Evolutionary conservation across 2,797 vertebrate genomes (phyloP).

Genomic region (Thaleichthys pacificus): DNA sequence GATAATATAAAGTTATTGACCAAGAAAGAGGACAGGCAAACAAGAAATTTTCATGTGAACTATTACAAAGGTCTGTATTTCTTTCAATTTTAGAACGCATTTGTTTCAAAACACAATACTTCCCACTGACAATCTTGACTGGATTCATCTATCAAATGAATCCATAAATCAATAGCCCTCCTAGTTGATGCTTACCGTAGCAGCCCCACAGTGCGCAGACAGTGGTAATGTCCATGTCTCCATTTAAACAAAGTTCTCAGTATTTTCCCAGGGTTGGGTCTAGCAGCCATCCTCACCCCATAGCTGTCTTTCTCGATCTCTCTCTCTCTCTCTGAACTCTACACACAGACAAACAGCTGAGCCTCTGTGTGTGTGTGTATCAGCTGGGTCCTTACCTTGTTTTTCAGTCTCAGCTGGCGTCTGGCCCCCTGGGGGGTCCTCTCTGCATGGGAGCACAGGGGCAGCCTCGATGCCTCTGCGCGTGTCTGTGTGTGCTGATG

Average conservation of each 20-base stretch:
- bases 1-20: slow-evolving; percentile 62
- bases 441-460: slow-evolving; percentile 75
- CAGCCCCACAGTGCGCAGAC: slow-evolving; percentile 42
- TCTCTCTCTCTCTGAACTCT: slow-evolving; percentile 57
- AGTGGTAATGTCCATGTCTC: slow-evolving; percentile 48
- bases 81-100: slow-evolving; percentile 26
- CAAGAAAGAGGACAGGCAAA: slow-evolving; percentile 44
- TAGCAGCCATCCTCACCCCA: slow-evolving; percentile 51
- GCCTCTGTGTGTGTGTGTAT: slow-evolving; percentile 49
- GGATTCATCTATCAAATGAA: slow-evolving; percentile 48
- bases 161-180: slow-evolving; percentile 24
- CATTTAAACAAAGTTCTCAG: slow-evolving; percentile 48
- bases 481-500: slow-evolving; percentile 43
- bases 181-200: slow-evolving; percentile 69
- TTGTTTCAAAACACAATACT: neutral
- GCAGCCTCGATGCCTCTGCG: slow-evolving; percentile 57
- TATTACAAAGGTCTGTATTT: slow-evolving; percentile 49
- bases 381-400: slow-evolving; percentile 81
- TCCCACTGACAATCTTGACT: neutral
- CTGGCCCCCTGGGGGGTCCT: slow-evolving; percentile 72
- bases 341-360: slow-evolving; percentile 72
- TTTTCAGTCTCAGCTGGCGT: slow-evolving; percentile 80
- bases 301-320: slow-evolving; percentile 33
- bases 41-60: slow-evolving; percentile 49
- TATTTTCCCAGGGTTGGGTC: slow-evolving; percentile 48